Evolutionary conservation across 1,140 invertebrate species (phyloP).

Genomic region (Eueides isabella): DNA sequence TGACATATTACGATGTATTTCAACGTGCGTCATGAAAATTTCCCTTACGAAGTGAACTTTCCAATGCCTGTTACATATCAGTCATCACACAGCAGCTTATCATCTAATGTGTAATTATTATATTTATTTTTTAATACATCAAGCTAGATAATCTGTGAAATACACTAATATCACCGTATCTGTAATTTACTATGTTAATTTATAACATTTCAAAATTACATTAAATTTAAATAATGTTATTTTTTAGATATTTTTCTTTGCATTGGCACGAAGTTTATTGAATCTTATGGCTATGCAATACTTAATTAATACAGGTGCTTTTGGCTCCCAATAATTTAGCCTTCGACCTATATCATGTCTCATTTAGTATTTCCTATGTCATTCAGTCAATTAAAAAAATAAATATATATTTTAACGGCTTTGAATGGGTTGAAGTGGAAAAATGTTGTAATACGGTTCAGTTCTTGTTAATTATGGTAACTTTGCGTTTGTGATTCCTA

Average conservation of each 20-base stretch:
- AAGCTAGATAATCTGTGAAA: background rate
- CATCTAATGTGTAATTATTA: slow-evolving; percentile 14
- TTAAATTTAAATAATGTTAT: background rate
- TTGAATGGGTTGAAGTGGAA: slow-evolving; percentile 19
- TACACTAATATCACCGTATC: background rate
- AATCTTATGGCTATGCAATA: slow-evolving; percentile 31
- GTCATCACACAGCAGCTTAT: slow-evolving; percentile 17
- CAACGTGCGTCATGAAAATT: background rate
- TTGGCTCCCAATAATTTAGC: slow-evolving; percentile 1
- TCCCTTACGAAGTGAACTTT: background rate
- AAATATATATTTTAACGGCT: background rate
- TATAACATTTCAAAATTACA: background rate
- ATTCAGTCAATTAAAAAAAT: background rate
- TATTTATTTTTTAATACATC: slow-evolving; percentile 13
- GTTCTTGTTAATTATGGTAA: slow-evolving; percentile 14
- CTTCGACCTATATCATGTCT: slow-evolving; percentile 10
- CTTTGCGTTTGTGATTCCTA: slow-evolving; percentile 28
- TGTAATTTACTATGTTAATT: slow-evolving; percentile 4
- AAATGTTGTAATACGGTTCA: background rate
- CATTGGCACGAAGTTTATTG: background rate
- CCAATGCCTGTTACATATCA: background rate
- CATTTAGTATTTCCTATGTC: background rate
- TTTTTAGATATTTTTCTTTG: slow-evolving; percentile 7
- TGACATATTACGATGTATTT: background rate
- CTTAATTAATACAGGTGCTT: slow-evolving; percentile 17